phyloP scores from a whole-genome alignment of 2,113 vertebrate species.

The Paralichthys olivaceus region DNA sequence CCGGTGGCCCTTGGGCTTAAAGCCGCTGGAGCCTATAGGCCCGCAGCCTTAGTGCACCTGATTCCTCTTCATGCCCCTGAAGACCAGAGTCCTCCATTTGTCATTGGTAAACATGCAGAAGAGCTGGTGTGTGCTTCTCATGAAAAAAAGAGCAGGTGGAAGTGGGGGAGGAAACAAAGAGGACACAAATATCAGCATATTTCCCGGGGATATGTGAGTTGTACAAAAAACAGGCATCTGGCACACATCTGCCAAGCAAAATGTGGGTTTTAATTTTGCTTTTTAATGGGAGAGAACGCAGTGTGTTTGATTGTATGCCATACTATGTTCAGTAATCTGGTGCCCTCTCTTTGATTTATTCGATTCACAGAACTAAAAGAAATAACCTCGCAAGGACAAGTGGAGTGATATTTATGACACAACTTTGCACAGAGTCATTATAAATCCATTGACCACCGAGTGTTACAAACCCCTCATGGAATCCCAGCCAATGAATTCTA shows the following conservation, averaged over 20 bases:
- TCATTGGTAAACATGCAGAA: conserved; percentile 80
- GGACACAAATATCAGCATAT: conserved; percentile 74
- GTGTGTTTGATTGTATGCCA: background rate
- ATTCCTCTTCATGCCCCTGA: conserved; percentile 74
- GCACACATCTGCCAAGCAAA: background rate
- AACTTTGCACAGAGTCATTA: conserved; percentile 60
- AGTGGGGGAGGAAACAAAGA: conserved; percentile 53
- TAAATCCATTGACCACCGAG: conserved; percentile 58
- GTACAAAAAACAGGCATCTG: background rate
- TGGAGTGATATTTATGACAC: conserved; percentile 62
- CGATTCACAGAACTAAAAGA: conserved; percentile 1
- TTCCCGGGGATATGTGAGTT: conserved; percentile 33
- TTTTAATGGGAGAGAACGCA: background rate
- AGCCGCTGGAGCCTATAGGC: conserved; percentile 66
- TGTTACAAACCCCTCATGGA: conserved; percentile 50
- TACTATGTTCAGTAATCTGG: conserved; percentile 5
- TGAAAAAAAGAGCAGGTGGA: conserved; percentile 35
- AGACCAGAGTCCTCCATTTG: conserved; percentile 79
- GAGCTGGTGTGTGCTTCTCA: conserved; percentile 59
- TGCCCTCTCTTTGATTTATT: conserved; percentile 33
- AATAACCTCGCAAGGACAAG: conserved; percentile 31
- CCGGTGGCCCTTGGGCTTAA: conserved; percentile 74
- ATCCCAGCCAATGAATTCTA: conserved; percentile 56
- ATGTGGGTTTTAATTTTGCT: background rate
- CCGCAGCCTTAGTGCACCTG: conserved; percentile 68